These are phyloP conservation scores for Rhyacichthys aspro DNA, from an alignment of 2,797 vertebrate genomes.

Conservation along the genomic window DNA sequence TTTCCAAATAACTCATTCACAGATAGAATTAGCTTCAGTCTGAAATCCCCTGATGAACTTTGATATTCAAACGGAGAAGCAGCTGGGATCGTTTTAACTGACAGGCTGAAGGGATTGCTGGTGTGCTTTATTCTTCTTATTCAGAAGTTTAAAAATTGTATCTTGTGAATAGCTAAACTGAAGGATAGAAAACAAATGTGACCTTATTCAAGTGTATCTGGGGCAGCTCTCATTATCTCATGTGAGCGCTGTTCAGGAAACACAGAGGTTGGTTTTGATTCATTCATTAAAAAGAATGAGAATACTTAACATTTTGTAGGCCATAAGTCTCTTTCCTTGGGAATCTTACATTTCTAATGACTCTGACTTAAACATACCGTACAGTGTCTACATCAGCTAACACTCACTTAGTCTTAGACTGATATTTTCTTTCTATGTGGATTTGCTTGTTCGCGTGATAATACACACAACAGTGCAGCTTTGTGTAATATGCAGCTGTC, in stretches of 20 bases:
- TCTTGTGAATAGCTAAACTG: constrained; percentile 12
- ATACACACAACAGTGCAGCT: no score
- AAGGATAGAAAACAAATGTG: not conserved
- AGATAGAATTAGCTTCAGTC: not conserved
- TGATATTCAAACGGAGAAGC: constrained; percentile 3
- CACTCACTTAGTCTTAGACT: no score
- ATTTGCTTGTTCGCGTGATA: no score
- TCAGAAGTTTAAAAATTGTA: constrained; percentile 4
- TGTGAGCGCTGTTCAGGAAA: constrained; percentile 21
- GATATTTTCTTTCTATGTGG: no score
- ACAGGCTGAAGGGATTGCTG: not conserved
- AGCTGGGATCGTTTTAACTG: not conserved
- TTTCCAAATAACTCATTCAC: constrained; percentile 2
- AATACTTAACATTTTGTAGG: no score
- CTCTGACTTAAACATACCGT: no score
- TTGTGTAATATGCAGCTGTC: no score
- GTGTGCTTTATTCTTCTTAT: not conserved
- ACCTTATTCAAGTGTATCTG: constrained; percentile 37
- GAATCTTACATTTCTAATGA: no score
- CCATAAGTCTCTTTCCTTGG: no score
- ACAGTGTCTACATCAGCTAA: no score
- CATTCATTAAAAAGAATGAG: constrained; percentile 22
- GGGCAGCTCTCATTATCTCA: constrained; percentile 28
- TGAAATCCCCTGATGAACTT: constrained; percentile 13
- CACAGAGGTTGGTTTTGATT: constrained; percentile 24